A percentile compares a stretch with the other conserved stretches of the same genome.
Evolutionary conservation across 2,113 vertebrate species (phyloP).

Genomic region (Propithecus coquereli): DNA sequence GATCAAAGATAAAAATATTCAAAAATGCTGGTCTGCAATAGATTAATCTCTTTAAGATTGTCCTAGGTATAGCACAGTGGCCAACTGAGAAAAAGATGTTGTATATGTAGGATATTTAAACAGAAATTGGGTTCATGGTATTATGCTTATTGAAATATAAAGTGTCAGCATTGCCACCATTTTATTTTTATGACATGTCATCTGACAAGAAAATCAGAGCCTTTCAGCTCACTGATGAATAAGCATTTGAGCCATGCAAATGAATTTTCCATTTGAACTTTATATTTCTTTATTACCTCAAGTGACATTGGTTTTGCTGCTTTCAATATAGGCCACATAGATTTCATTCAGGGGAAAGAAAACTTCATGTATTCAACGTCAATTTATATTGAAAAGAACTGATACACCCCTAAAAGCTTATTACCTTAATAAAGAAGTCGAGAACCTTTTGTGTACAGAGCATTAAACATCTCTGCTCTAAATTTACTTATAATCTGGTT

Average conservation of each 20-base stretch:
- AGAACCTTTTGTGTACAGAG: not conserved
- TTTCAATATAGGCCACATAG: not conserved
- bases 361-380: not conserved
- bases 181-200: conserved; percentile 58
- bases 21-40: not conserved
- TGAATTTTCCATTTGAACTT: conserved; percentile 69
- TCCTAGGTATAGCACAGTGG: not conserved
- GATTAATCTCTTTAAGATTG: not conserved
- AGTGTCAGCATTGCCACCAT: conserved; percentile 18
- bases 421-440: conserved; percentile 18
- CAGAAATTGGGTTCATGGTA: conserved; percentile 23
- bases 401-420: conserved; percentile 28
- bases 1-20: not conserved
- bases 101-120: not conserved
- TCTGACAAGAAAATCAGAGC: conserved; percentile 69
- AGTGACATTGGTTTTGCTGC: conserved; percentile 38
- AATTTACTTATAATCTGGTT: not conserved
- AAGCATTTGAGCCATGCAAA: conserved; percentile 55
- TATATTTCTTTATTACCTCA: conserved; percentile 54
- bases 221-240: conserved; percentile 60
- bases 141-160: conserved; percentile 53
- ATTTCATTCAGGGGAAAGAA: not conserved
- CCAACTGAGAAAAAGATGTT: not conserved
- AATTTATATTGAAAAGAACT: conserved; percentile 39
- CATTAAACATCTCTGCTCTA: not conserved